Base-by-base conservation (phyloP, 2,888 invertebrate species). In the Troides aeacus region DNA sequence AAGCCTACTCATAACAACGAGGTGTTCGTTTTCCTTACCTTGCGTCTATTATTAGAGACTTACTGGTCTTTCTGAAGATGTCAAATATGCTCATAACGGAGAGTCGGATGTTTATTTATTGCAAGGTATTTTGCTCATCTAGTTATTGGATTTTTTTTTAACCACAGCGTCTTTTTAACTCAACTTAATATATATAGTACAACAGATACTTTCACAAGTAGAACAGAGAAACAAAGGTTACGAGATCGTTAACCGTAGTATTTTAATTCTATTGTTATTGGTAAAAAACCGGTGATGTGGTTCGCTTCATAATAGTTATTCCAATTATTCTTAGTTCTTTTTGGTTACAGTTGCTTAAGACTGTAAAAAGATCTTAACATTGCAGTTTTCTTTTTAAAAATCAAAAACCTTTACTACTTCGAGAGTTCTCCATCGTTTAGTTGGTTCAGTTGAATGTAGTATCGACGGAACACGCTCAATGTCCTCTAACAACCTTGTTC, bases 251-350 rank as follows among this genome's bases (percentile, higher is more conserved):
- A 53, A 53, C n/a, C 53, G 53, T 53, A 53, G 30, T 39, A 10
- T 64, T n/a, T n/a, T 39, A 58, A 42, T 42, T 57, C 42, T n/a
- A 59, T 65, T 59, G 59, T 65, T 46, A 65, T 65, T 17, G 23
- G 24, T n/a, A 42, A 42, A 24, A 8, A 58, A 46, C 65, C 65
- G 58, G 59, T 59, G 58, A 65, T 42, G 59, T 59, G 65, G 65
- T 15, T 46, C 46, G 21, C 50, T 36, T 12, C 50, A 53, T n/a
- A 21, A 30, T 61, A 36, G 23, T 58, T 2, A n/a, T 65, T n/a
- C 46, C 5, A 36, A 21, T 15, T 15, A 66, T 50, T 66, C 60
- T 66, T 30, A 30, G 30, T 30, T n/a, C 2, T 36, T 30, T 36
- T 30, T n/a, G 21, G 39, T 6, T 23, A 24, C 1, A 50, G 23